Evolutionary conservation across 2,888 invertebrate species (phyloP).

Genomic region (Arge pagana): DNA sequence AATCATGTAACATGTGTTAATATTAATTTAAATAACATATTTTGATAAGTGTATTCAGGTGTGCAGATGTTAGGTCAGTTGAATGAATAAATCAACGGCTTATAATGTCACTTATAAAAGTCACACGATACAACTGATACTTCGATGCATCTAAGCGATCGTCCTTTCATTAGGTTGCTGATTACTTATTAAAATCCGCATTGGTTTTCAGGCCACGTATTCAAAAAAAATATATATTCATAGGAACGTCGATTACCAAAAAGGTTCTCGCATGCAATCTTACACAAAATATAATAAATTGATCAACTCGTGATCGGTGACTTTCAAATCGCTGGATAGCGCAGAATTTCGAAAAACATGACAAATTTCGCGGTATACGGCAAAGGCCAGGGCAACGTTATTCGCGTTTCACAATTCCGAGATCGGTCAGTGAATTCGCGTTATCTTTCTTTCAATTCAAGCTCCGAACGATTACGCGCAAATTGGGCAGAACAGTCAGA

Average conservation of each 20-base stretch:
- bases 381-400: no score
- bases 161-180: conserved; percentile 8
- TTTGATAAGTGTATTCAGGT: conserved; percentile 31
- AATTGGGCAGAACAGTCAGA: no score
- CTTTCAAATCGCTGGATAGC: no score
- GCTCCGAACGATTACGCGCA: no score
- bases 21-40: conserved; percentile 57
- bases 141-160: conserved; percentile 4
- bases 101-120: conserved; percentile 9
- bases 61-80: conserved; percentile 6
- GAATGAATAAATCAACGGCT: conserved; percentile 12
- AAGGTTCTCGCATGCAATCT: no score
- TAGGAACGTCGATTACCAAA: neutral
- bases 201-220: conserved; percentile 6
- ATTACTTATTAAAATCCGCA: conserved; percentile 3
- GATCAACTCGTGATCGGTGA: no score
- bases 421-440: no score
- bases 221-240: neutral
- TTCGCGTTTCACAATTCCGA: no score
- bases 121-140: conserved; percentile 12
- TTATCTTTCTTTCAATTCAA: no score
- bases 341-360: no score
- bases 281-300: no score
- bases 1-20: conserved; percentile 54
- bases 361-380: no score